A percentile compares a stretch with the other conserved stretches of the same genome.
Evolutionary conservation across 2,888 invertebrate species (phyloP).

Genomic region (Lycophotia porphyrea): DNA sequence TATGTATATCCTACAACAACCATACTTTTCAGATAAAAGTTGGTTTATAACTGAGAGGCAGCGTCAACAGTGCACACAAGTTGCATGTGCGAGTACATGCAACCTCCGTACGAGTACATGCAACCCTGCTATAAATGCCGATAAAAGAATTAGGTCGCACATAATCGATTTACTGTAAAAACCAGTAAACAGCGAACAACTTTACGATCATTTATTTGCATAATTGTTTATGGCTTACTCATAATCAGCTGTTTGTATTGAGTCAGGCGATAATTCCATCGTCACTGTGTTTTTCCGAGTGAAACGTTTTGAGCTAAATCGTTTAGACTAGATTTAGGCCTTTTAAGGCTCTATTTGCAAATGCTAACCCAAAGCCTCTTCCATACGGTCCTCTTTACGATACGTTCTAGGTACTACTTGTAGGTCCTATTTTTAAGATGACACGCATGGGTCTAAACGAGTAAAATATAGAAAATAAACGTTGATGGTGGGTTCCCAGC

Average conservation of each 20-base stretch:
- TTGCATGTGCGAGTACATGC: background rate
- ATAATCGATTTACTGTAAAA: constrained; percentile 28
- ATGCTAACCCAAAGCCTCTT: background rate
- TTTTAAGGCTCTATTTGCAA: background rate
- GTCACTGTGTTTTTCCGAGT: background rate
- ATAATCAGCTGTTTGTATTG: constrained; percentile 33
- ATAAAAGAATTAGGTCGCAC: constrained; percentile 38
- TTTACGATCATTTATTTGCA: constrained; percentile 42
- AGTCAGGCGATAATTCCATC: constrained; percentile 33
- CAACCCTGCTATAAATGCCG: constrained; percentile 5
- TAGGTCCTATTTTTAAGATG: background rate
- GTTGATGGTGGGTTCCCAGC: background rate
- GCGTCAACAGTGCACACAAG: background rate
- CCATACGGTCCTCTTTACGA: background rate
- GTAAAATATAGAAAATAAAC: background rate
- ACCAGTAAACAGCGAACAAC: constrained; percentile 19
- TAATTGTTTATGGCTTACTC: constrained; percentile 36
- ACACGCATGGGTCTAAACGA: background rate
- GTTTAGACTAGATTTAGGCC: constrained; percentile 34
- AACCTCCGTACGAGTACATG: background rate
- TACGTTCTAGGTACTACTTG: background rate
- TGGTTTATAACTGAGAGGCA: background rate
- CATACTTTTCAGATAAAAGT: background rate
- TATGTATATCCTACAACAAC: background rate
- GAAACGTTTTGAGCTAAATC: constrained; percentile 17